phyloP scores from a whole-genome alignment of 1,140 invertebrate genomes.

The Micrasema longulum region DNA sequence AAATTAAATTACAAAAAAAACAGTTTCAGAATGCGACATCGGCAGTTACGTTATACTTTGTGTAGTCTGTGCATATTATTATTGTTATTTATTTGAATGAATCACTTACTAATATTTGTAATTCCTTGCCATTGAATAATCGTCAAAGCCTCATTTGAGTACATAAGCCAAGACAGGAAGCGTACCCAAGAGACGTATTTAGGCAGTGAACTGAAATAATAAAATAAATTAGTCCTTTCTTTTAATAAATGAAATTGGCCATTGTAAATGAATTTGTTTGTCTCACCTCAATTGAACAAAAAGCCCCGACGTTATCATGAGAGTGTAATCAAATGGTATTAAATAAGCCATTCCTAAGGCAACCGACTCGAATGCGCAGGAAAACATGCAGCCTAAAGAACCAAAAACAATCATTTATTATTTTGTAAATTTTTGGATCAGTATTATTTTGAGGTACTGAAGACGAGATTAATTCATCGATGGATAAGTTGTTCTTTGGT shows the following conservation, averaged over 20 bases:
- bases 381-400: conserved; percentile 84
- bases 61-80: too few relatives aligned
- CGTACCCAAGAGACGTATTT: conserved; percentile 85
- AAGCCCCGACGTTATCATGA: conserved; percentile 89
- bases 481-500: too few relatives aligned
- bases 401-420: neutral
- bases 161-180: conserved; percentile 93
- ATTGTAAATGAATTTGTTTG: conserved; percentile 44
- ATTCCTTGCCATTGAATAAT: conserved; percentile 84
- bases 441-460: too few relatives aligned
- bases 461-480: too few relatives aligned
- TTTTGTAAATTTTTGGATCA: neutral
- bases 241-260: neutral
- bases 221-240: neutral
- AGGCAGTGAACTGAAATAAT: conserved; percentile 78
- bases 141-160: conserved; percentile 89
- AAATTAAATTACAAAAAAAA: too few relatives aligned
- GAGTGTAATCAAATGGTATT: conserved; percentile 87
- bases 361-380: conserved; percentile 83
- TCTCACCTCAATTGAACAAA: conserved; percentile 88
- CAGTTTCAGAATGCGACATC: too few relatives aligned
- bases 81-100: too few relatives aligned
- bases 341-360: conserved; percentile 84
- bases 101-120: conserved; percentile 79
- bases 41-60: too few relatives aligned